Evolutionary conservation across 2,113 vertebrate genomes (phyloP).

Genomic region (Cebidichthys violaceus): DNA sequence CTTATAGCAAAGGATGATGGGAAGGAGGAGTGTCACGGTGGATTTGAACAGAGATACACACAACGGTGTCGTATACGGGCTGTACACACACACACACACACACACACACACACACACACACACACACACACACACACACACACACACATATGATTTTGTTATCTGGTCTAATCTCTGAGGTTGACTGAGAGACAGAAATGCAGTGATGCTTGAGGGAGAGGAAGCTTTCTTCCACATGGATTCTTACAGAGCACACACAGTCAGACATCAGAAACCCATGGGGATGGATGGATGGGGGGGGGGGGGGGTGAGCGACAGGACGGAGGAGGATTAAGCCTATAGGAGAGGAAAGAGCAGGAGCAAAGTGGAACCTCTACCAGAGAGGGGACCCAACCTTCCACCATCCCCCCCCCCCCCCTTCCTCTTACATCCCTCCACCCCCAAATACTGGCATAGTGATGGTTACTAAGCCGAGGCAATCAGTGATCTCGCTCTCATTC

Average conservation of each 20-base stretch:
- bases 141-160: conserved; percentile 11
- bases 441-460: conserved; percentile 37
- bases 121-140: conserved; percentile 1
- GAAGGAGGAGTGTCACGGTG: conserved; percentile 31
- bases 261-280: conserved; percentile 18
- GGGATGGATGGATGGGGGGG: background rate
- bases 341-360: background rate
- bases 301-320: conserved; percentile 9
- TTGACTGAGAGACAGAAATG: conserved; percentile 55
- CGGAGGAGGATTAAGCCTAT: background rate
- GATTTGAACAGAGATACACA: conserved; percentile 21
- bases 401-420: background rate
- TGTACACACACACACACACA: background rate
- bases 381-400: conserved; percentile 11
- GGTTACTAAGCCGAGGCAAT: conserved; percentile 37
- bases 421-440: conserved; percentile 24
- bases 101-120: conserved; percentile 9
- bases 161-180: conserved; percentile 53
- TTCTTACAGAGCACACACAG: conserved; percentile 32
- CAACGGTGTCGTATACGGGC: background rate
- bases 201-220: conserved; percentile 34
- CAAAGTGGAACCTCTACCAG: background rate
- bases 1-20: conserved; percentile 52
- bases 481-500: conserved; percentile 65
- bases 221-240: conserved; percentile 48